These are phyloP conservation scores for Perizoma flavofasciatum DNA, from an alignment of 2,888 invertebrate species.

Conservation along the genomic window DNA sequence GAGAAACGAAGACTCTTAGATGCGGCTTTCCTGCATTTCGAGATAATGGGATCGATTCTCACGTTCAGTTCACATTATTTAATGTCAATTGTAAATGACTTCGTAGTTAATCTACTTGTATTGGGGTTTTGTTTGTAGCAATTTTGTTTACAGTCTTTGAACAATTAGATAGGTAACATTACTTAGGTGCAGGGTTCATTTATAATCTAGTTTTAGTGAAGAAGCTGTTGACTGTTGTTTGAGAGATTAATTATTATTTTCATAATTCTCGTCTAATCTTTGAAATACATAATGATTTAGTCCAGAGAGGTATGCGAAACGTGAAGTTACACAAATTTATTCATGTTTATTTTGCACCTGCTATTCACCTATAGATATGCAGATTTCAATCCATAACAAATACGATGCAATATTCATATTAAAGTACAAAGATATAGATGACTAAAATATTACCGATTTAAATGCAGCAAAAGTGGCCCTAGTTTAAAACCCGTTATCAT, in stretches of 20 bases:
- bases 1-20: background rate
- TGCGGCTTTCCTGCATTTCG: slow-evolving; percentile 7
- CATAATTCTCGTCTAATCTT: background rate
- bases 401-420: slow-evolving; percentile 13
- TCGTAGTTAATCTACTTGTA: too few species aligned
- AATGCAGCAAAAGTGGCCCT: too few species aligned
- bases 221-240: too few species aligned
- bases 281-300: background rate
- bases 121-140: too few species aligned
- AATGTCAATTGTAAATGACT: too few species aligned
- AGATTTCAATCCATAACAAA: slow-evolving; percentile 17
- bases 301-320: background rate
- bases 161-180: too few species aligned
- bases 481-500: too few species aligned
- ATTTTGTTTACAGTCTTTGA: too few species aligned
- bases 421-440: background rate
- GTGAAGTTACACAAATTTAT: background rate
- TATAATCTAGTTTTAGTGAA: too few species aligned
- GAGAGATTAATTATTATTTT: too few species aligned
- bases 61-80: slow-evolving; percentile 1
- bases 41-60: slow-evolving; percentile 19
- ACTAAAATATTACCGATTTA: too few species aligned
- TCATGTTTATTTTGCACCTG: slow-evolving; percentile 11
- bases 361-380: slow-evolving; percentile 14
- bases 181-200: too few species aligned